A percentile compares a stretch with the other conserved stretches of the same genome.
These are phyloP conservation scores for Sinelater perroti DNA, from an alignment of 2,888 invertebrate species.

Conservation along the genomic window DNA sequence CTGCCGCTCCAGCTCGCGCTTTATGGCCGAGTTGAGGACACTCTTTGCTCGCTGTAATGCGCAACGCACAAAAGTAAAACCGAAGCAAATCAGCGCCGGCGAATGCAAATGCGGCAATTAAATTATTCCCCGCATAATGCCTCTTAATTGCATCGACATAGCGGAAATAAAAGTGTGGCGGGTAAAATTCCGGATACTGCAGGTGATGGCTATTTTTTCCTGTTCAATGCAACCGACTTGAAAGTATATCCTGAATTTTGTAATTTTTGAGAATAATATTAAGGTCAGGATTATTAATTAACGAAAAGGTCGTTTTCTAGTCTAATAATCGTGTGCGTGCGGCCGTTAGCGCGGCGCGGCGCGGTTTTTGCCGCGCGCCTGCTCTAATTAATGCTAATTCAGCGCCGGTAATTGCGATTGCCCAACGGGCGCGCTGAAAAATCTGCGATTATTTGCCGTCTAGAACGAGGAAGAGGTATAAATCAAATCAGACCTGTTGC, in stretches of 20 bases:
- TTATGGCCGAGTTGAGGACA: too few species aligned
- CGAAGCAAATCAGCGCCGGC: too few species aligned
- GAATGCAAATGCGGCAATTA: constrained; percentile 3
- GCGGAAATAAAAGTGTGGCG: constrained; percentile 1
- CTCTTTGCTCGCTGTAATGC: too few species aligned
- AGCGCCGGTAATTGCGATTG: not conserved
- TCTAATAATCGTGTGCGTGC: constrained; percentile 35
- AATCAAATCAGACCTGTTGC: not conserved
- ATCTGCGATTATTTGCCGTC: not conserved
- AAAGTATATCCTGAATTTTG: constrained; percentile 50
- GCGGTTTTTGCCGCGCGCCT: not conserved
- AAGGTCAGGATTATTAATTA: constrained; percentile 45
- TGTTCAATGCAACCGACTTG: constrained; percentile 37
- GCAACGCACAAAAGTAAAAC: too few species aligned
- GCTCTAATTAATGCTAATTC: constrained; percentile 13
- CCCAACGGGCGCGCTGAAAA: not conserved
- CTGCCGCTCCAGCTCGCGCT: too few species aligned
- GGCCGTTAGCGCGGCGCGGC: not conserved
- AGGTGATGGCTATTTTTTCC: constrained; percentile 21
- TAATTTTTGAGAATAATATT: constrained; percentile 44
- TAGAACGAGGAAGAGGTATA: constrained; percentile 10
- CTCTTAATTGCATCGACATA: not conserved
- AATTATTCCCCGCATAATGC: constrained; percentile 2
- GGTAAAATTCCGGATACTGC: constrained; percentile 7
- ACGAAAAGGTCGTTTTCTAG: constrained; percentile 43